Evolutionary conservation across 2,113 vertebrate species (phyloP), one percentile per base, ranked within the genome.

Genomic region (Paraplagusia blochii): DNA sequence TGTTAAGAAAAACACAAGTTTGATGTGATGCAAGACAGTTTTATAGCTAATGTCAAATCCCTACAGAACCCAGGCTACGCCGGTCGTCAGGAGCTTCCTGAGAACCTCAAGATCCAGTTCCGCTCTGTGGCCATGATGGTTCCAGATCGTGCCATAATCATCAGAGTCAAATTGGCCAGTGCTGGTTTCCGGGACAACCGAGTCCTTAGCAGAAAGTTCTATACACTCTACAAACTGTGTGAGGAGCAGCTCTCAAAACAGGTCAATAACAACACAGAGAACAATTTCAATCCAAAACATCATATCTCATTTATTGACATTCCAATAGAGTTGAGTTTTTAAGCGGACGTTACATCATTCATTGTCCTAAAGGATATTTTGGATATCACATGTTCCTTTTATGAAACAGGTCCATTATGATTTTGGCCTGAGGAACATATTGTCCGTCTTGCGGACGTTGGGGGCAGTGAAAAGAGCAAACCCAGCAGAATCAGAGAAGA

Each of bases 201-300:
- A 46, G 56, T 91, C 16, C 88, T 96, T 65, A 92, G 93, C 71
- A 91, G 93, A 15, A 96, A 96, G 81, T 96, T 96, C 82, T 95
- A 93, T 60, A 91, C 93, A 47, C 92, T 96, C 29, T 96, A 95
- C 60, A 92, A 94, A 71, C 92, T 96, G 77, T 96, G 94, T 39
- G 94, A 96, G 80, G 94, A 96, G 46, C 94, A 96, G 67, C 94
- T 95, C 6, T 94, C 94, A 29, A 95, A 95, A 52, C 94, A 96
- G 94, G 93, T 29, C 22, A 29, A 29, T 29, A 29, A 29, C 22
- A 29, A 29, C 22, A 29, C 22, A 29, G 22, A 29, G 22, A 29
- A 29, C 22, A 29, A 29, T 29, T 6, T 29, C 22, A 29, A 29
- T 4, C 22, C 22, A 29, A 29, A 29, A 29, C 6, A 6, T 29